Base-by-base conservation (phyloP, 2,113 vertebrate genomes). In the Phoxinus phoxinus region DNA sequence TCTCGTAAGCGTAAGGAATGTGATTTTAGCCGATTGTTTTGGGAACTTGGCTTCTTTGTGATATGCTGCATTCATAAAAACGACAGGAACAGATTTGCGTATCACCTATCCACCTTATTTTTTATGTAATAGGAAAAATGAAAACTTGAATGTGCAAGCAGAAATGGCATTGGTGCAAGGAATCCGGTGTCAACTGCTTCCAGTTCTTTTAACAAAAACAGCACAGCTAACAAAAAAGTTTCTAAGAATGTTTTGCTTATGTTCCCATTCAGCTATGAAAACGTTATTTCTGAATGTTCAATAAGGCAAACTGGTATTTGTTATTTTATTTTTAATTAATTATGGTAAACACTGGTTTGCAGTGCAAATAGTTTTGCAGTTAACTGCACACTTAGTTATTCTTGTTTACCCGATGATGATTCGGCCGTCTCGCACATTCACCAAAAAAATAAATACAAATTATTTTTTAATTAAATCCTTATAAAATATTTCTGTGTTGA, bases 1-100 rank as follows among this genome's bases (percentile, higher is more conserved):
- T 83, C 56, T 25, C 3, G 3, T 83, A 83, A 32, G 48, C 48
- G n/a, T 73, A 72, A 56, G 41, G 81, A 81, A 86, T 81, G 61
- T 81, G 69, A 81, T 58, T 61, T 35, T 44, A 65, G 25, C 72
- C 27, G 82, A 48, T 59, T 48, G 23, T 48, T 46, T 76, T 4
- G 10, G 48, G 48, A 32, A 11, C 27, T 56, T 76, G 19, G 46
- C 2, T 23, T 75, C 17, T 74, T 61, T 51, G 7, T 75, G 71
- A 75, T 30, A 59, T 46, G 9, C 46, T n/a, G 58, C 72, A 13
- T 56, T 75, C 71, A 56, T 12, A 48, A 72, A 41, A 72, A 41
- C 35, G 37, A n/a, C 65, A 69, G 32, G 32, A 51, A 75, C 74
- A 21, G 27, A 51, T 76, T 32, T 56, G 25, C 48, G 1, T 76